Percentiles rank a stretch among this genome's conserved stretches.
phyloP scores from a whole-genome alignment of 2,888 invertebrate genomes.

The Nematopogon swammerdamellus region DNA sequence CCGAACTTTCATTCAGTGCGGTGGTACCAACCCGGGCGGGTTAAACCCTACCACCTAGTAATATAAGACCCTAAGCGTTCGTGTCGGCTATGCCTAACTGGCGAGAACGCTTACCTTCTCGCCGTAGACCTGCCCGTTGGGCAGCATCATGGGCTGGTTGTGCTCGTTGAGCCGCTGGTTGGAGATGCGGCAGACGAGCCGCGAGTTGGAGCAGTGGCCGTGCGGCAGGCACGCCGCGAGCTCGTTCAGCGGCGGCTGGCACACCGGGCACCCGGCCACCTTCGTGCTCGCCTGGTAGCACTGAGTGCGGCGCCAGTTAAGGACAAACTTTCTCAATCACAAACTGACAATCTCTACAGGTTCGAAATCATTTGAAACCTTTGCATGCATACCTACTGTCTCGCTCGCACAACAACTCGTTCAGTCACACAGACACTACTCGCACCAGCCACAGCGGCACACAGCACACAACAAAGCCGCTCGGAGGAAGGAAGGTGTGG shows the following conservation, averaged over 20 bases:
- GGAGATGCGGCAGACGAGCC: slow-evolving; percentile 88
- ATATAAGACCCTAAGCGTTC: no score
- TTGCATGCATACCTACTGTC: no score
- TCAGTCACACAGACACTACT: no score
- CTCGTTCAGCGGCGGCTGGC: slow-evolving; percentile 81
- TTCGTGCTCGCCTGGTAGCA: slow-evolving; percentile 69
- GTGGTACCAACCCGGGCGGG: no score
- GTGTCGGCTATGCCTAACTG: no score
- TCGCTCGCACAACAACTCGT: no score
- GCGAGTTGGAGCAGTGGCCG: slow-evolving; percentile 95
- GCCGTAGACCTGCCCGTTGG: slow-evolving; percentile 96
- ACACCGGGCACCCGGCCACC: slow-evolving; percentile 90
- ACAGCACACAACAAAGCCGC: no score
- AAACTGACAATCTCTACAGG: background rate
- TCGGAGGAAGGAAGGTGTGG: no score
- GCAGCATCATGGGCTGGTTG: slow-evolving; percentile 97
- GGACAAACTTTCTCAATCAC: slow-evolving; percentile 15
- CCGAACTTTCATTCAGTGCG: no score
- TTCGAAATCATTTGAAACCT: no score
- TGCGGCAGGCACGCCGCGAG: slow-evolving; percentile 86
- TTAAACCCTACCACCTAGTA: no score
- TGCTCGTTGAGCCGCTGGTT: slow-evolving; percentile 93
- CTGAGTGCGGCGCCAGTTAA: slow-evolving; percentile 46
- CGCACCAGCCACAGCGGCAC: no score
- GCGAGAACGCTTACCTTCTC: slow-evolving; percentile 79